These are phyloP conservation scores for Cyclina sinensis DNA, from an alignment of 1,140 invertebrate species.

Conservation along the genomic window DNA sequence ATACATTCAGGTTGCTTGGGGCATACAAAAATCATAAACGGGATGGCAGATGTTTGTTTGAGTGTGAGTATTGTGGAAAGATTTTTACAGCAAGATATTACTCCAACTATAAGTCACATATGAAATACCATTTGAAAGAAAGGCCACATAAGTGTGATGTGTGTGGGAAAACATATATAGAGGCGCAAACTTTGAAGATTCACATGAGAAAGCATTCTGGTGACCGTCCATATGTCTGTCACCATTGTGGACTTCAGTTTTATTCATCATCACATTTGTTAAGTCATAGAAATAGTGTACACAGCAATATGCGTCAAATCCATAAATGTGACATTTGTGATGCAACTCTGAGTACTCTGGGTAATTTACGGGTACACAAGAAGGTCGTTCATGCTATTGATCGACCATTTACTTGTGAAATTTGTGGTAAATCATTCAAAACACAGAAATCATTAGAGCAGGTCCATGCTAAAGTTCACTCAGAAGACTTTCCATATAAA, in stretches of 20 bases:
- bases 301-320: background rate
- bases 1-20: constrained; percentile 21
- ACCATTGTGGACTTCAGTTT: constrained; percentile 95
- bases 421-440: constrained; percentile 66
- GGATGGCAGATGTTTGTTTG: constrained; percentile 58
- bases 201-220: constrained; percentile 98
- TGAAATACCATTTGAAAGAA: constrained; percentile 61
- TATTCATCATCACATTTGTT: constrained; percentile 94
- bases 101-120: constrained; percentile 53
- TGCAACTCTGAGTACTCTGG: constrained; percentile 16
- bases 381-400: constrained; percentile 54
- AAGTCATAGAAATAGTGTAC: constrained; percentile 88
- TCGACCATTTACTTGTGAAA: constrained; percentile 60
- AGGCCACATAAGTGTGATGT: constrained; percentile 92
- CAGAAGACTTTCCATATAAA: constrained; percentile 33
- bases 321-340: constrained; percentile 59
- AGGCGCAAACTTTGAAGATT: constrained; percentile 96
- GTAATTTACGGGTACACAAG: constrained; percentile 39
- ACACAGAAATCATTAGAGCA: constrained; percentile 51
- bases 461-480: constrained; percentile 56
- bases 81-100: constrained; percentile 25
- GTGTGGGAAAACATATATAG: constrained; percentile 94
- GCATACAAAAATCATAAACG: constrained; percentile 47
- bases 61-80: constrained; percentile 62
- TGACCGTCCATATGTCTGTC: constrained; percentile 97